A percentile compares a stretch with the other conserved stretches of the same genome.
phyloP scores from a whole-genome alignment of 2,888 invertebrate genomes.

The Pyrrhopygopsis socrates region DNA sequence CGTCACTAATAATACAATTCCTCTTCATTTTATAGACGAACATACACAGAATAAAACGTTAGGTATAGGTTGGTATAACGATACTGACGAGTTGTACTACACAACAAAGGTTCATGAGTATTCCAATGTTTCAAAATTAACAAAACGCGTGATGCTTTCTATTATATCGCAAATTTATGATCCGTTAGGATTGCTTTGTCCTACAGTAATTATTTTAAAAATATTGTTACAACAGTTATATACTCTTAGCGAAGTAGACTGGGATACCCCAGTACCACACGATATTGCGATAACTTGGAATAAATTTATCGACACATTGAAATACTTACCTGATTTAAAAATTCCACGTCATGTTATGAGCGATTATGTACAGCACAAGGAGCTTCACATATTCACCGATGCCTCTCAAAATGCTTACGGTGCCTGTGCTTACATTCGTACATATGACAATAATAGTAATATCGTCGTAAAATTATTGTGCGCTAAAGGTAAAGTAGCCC shows the following conservation, averaged over 20 bases:
- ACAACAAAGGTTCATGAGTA: slow-evolving; percentile 17
- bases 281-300: slow-evolving; percentile 31
- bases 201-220: slow-evolving; percentile 54
- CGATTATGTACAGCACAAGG: not conserved
- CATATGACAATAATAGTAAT: not conserved
- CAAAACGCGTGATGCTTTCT: slow-evolving; percentile 72
- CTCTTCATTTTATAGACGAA: slow-evolving; percentile 36
- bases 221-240: slow-evolving; percentile 16
- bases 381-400: slow-evolving; percentile 64
- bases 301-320: slow-evolving; percentile 1
- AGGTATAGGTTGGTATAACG: slow-evolving; percentile 65
- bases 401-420: slow-evolving; percentile 56
- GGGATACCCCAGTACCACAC: slow-evolving; percentile 32
- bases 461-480: slow-evolving; percentile 16
- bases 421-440: slow-evolving; percentile 52
- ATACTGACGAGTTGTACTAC: slow-evolving; percentile 56
- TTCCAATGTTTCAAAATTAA: slow-evolving; percentile 48
- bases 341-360: slow-evolving; percentile 39
- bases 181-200: slow-evolving; percentile 61
- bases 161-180: slow-evolving; percentile 61
- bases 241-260: slow-evolving; percentile 31
- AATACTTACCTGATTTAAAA: slow-evolving; percentile 30
- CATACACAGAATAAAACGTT: slow-evolving; percentile 59
- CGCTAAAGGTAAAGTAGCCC: slow-evolving; percentile 40
- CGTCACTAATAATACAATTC: not conserved